These are phyloP conservation scores for Monochamus alternatus DNA, from an alignment of 2,888 invertebrate genomes.

Conservation along the genomic window DNA sequence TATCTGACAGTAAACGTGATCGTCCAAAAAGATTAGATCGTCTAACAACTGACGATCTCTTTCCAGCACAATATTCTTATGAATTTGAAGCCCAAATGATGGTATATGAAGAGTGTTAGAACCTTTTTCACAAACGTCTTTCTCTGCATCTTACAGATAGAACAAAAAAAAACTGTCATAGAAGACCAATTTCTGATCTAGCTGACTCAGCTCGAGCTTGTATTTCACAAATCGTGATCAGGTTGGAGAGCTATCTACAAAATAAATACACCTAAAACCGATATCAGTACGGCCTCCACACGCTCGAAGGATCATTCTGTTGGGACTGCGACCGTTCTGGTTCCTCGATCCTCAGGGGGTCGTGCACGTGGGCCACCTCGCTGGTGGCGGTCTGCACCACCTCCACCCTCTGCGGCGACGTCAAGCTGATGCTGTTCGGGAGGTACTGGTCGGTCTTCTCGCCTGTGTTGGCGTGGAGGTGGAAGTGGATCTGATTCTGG, in stretches of 20 bases:
- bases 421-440: constrained; percentile 65
- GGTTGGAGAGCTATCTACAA: constrained; percentile 23
- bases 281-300: constrained; percentile 84
- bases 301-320: constrained; percentile 70
- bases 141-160: no score
- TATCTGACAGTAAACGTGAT: no score
- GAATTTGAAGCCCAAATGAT: no score
- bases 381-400: constrained; percentile 65
- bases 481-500: constrained; percentile 90
- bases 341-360: constrained; percentile 55
- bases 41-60: no score
- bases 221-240: background rate
- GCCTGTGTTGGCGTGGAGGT: constrained; percentile 77
- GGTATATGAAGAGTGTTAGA: no score
- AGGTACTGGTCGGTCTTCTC: constrained; percentile 80
- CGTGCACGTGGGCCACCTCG: constrained; percentile 73
- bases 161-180: background rate
- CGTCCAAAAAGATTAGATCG: no score
- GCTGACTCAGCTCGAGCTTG: background rate
- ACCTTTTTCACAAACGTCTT: no score
- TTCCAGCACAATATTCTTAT: no score
- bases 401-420: constrained; percentile 77
- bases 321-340: constrained; percentile 63
- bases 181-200: background rate
- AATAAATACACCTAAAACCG: constrained; percentile 45